Percentiles rank a stretch among this genome's conserved stretches.
These are phyloP conservation scores for Brachionus rubens DNA, from an alignment of 1,140 invertebrate genomes.

Conservation along the genomic window DNA sequence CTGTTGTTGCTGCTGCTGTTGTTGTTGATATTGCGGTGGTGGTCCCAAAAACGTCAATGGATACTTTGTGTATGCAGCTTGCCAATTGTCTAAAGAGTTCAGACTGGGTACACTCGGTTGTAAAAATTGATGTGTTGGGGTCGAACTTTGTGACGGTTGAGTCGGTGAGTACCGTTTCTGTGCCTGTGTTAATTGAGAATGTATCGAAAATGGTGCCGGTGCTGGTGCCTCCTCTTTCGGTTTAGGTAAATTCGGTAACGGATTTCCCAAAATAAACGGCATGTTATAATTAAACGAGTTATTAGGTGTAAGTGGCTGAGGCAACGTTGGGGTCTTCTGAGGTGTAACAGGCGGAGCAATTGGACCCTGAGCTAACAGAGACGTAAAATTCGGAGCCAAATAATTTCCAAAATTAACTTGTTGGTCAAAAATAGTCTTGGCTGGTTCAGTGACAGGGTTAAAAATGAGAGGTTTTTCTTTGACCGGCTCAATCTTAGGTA, in stretches of 20 bases:
- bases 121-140: background rate
- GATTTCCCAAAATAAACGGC: slow-evolving; percentile 35
- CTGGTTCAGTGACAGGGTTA: too few species aligned
- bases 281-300: slow-evolving; percentile 15
- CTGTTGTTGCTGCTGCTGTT: background rate
- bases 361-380: background rate
- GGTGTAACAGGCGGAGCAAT: background rate
- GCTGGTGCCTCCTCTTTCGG: background rate
- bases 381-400: background rate
- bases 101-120: slow-evolving; percentile 6
- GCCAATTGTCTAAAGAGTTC: slow-evolving; percentile 37
- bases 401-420: slow-evolving; percentile 2
- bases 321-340: background rate
- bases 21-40: slow-evolving; percentile 5
- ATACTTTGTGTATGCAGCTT: slow-evolving; percentile 38
- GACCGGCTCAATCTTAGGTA: background rate
- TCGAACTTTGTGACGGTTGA: too few species aligned
- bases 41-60: slow-evolving; percentile 24
- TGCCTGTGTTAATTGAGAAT: background rate
- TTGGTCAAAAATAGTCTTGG: background rate
- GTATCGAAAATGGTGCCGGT: background rate
- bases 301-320: background rate
- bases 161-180: background rate
- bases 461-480: too few species aligned
- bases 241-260: background rate